Evolutionary conservation across 2,888 invertebrate genomes (phyloP).

Genomic region (Balanococcus diminutus): DNA sequence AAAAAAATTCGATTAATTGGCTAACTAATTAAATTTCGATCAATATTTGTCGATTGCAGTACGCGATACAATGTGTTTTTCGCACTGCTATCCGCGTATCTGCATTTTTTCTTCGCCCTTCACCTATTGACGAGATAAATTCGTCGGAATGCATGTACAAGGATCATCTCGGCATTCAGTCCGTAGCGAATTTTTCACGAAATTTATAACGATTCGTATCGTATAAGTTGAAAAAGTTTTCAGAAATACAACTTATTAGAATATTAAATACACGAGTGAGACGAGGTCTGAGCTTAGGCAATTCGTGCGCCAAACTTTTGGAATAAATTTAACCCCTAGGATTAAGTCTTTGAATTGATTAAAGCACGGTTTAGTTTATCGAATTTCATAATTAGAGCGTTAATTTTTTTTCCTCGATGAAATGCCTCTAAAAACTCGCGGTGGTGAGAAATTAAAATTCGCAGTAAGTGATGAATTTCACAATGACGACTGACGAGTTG

Average conservation of each 20-base stretch:
- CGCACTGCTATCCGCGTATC: neutral
- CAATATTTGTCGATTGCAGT: neutral
- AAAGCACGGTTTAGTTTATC: neutral
- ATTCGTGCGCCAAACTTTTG: neutral
- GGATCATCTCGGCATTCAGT: neutral
- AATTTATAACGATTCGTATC: neutral
- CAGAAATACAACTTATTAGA: neutral
- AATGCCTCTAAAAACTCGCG: neutral
- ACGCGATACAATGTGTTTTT: neutral
- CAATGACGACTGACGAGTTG: neutral
- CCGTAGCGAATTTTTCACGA: neutral
- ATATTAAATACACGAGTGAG: neutral
- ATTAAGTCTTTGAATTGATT: neutral
- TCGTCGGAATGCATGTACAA: neutral
- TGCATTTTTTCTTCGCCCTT: neutral
- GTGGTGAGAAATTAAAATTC: neutral
- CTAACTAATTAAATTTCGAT: slow-evolving; percentile 16
- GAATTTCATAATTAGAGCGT: neutral
- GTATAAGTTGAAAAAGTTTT: neutral
- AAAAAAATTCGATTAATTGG: neutral
- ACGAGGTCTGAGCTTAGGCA: neutral
- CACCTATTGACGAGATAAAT: slow-evolving; percentile 18
- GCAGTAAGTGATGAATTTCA: too few species aligned
- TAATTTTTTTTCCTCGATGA: neutral
- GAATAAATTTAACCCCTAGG: neutral